A percentile compares a stretch with the other conserved stretches of the same genome.
Conservation (phyloP, 2,113 vertebrate species). For the Gymnarchus niloticus region DNA sequence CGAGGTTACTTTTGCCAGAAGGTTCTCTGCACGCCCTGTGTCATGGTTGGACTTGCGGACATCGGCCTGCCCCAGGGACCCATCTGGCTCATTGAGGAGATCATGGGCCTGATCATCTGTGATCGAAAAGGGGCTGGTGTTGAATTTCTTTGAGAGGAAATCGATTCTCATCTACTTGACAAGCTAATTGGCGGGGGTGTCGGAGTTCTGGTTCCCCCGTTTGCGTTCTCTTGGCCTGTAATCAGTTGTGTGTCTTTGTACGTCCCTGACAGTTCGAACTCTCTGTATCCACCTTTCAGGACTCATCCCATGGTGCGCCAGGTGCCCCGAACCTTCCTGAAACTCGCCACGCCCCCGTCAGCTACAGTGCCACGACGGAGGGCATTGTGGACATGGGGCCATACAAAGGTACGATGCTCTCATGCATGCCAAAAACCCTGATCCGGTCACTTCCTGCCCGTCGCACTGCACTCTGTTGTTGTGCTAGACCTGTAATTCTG, state of each 20-base stretch:
- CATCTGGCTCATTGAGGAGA: neutral
- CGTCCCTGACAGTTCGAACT: constrained; percentile 38
- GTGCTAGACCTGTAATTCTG: neutral
- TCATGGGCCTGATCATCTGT: neutral
- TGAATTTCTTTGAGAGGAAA: neutral
- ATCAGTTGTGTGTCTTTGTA: neutral
- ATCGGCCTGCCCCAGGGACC: neutral
- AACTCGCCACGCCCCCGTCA: constrained; percentile 68
- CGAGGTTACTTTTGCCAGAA: neutral
- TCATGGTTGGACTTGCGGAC: neutral
- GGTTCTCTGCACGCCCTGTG: neutral
- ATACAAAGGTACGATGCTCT: constrained; percentile 65
- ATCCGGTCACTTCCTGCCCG: neutral
- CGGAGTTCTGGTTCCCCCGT: neutral
- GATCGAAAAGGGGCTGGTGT: neutral
- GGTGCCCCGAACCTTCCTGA: constrained; percentile 75
- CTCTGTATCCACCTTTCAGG: constrained; percentile 55
- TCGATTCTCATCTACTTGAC: neutral
- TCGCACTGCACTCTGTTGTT: neutral
- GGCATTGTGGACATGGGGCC: constrained; percentile 74
- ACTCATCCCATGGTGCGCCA: constrained; percentile 65
- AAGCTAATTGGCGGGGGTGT: neutral
- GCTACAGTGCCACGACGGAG: constrained; percentile 68
- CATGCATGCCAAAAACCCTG: too few relatives aligned
- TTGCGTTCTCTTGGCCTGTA: neutral